Percentiles rank a stretch among this genome's conserved stretches.
These are phyloP conservation scores for Zaprionus lachaisei DNA, from an alignment of 1,140 invertebrate species.

Conservation along the genomic window DNA sequence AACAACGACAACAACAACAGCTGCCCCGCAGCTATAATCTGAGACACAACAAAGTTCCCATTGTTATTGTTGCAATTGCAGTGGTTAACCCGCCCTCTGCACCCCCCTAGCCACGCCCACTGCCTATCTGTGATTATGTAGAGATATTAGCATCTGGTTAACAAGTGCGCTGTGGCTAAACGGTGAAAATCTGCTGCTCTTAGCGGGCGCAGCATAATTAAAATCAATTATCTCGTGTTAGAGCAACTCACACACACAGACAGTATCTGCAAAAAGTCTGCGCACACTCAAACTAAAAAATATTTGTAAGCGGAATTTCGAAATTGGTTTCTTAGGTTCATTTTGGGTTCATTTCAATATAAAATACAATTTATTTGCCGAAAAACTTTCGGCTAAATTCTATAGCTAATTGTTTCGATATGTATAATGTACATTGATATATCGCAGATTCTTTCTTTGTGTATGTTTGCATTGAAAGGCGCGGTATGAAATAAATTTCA, in stretches of 20 bases:
- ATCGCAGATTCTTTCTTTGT: not conserved
- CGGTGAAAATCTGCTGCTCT: slow-evolving; percentile 74
- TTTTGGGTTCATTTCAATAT: not conserved
- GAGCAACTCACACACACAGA: slow-evolving; percentile 41
- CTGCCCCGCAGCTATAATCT: slow-evolving; percentile 62
- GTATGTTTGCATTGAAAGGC: slow-evolving; percentile 30
- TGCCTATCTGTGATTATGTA: slow-evolving; percentile 35
- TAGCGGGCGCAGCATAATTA: slow-evolving; percentile 71
- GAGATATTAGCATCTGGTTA: slow-evolving; percentile 76
- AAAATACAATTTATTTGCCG: not conserved
- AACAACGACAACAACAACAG: slow-evolving; percentile 45
- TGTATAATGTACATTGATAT: slow-evolving; percentile 8
- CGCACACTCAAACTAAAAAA: slow-evolving; percentile 8
- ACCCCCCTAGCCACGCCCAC: not conserved
- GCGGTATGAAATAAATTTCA: slow-evolving; percentile 46
- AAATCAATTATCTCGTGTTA: slow-evolving; percentile 73
- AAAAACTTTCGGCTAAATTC: not conserved
- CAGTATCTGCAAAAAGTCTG: slow-evolving; percentile 50
- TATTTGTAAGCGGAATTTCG: not conserved
- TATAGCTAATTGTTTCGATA: slow-evolving; percentile 11
- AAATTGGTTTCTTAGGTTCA: not conserved
- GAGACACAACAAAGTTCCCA: slow-evolving; percentile 66
- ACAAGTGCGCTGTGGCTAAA: slow-evolving; percentile 77
- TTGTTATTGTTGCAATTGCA: slow-evolving; percentile 73
- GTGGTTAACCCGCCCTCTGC: not conserved